These are phyloP conservation scores for Tamias sibiricus DNA, from an alignment of 2,113 vertebrate genomes.

Conservation along the genomic window DNA sequence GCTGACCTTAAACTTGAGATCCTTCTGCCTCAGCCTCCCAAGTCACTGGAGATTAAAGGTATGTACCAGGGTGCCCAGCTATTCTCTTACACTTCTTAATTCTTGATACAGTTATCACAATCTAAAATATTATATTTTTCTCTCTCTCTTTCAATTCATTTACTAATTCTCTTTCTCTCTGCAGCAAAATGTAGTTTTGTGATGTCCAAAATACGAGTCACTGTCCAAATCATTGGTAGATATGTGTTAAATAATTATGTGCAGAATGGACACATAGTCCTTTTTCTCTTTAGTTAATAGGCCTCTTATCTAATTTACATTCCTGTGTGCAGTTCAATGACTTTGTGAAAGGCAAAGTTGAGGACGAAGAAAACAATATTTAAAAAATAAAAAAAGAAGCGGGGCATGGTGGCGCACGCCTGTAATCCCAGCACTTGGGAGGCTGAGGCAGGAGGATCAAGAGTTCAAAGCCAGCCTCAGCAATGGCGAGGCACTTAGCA, in stretches of 20 bases:
- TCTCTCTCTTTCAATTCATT: background rate
- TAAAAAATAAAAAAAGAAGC: no score
- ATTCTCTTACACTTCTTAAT: background rate
- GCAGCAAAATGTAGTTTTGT: background rate
- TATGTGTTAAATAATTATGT: background rate
- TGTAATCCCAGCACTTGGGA: background rate
- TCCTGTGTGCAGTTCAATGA: background rate
- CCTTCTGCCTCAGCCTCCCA: no score
- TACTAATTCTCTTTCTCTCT: slow-evolving; percentile 15
- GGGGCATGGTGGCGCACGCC: no score
- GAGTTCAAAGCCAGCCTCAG: background rate
- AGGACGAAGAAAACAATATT: slow-evolving; percentile 2
- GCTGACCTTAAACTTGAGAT: no score
- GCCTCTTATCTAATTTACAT: background rate
- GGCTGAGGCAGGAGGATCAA: background rate
- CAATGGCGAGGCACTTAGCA: no score
- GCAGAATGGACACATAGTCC: background rate
- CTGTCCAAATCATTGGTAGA: background rate
- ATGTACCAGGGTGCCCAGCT: no score
- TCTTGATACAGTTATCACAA: slow-evolving; percentile 13
- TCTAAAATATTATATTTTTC: background rate
- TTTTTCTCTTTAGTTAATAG: slow-evolving; percentile 32
- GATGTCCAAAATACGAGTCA: slow-evolving; percentile 7
- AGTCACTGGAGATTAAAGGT: no score
- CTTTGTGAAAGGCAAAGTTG: background rate